Percentiles rank a stretch among this genome's conserved stretches.
These are phyloP conservation scores for Chelonia mydas DNA, from an alignment of 2,797 vertebrate species.

Conservation along the genomic window DNA sequence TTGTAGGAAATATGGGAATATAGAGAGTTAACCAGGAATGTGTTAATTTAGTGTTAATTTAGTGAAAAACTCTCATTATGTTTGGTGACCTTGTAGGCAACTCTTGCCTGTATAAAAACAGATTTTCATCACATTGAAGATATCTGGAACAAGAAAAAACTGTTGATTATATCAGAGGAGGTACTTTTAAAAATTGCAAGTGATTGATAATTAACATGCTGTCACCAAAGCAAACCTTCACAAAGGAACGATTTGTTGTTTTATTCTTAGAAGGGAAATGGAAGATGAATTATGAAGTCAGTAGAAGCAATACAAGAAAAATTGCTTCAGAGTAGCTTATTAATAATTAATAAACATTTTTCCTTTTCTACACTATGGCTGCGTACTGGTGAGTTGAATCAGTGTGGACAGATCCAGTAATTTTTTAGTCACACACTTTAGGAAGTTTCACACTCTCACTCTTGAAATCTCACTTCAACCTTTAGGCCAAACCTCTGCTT, in stretches of 20 bases:
- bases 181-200: constrained; percentile 28
- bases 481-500: background rate
- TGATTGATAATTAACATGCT: constrained; percentile 35
- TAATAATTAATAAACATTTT: background rate
- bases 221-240: constrained; percentile 29
- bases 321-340: constrained; percentile 18
- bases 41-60: constrained; percentile 16
- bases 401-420: background rate
- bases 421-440: background rate
- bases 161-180: constrained; percentile 37
- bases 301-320: background rate
- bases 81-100: constrained; percentile 24
- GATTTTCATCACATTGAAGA: constrained; percentile 34
- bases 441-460: background rate
- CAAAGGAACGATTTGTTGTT: constrained; percentile 10
- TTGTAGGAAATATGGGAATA: background rate
- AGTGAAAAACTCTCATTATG: constrained; percentile 37
- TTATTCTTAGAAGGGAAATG: constrained; percentile 17
- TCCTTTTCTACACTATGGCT: background rate
- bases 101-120: constrained; percentile 23
- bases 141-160: background rate
- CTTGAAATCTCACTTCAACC: background rate
- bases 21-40: background rate
- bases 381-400: background rate
- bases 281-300: background rate